Base-by-base conservation (phyloP, 2,888 invertebrate genomes). In the Prionchulus punctatus region DNA sequence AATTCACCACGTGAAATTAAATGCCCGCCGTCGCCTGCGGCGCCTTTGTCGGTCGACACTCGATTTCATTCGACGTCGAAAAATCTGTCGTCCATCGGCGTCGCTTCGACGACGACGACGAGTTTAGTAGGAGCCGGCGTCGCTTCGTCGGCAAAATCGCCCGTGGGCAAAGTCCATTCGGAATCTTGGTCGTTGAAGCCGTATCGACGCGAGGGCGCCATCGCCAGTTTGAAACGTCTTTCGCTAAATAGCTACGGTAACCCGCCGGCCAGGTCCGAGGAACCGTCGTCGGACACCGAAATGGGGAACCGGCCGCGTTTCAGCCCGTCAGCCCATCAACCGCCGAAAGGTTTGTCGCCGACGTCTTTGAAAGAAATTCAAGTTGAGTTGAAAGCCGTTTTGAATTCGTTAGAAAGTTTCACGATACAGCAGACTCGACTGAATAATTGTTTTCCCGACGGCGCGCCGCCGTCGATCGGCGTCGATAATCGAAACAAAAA, bases 321-420 rank as follows among this genome's bases (percentile, higher is more conserved):
- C 47, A 23, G 23, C 7, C 23, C 7, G 47, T 7, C 23, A 18
- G 7, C 47, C 23, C 47, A 23, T 21, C 23, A 23, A 21, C 47
- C 23, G 47, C 47, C 47, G n/a, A 45, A 36, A 36, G 36, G 36
- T 53, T 28, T 23, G 2, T 53, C 53, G 43, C 53, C 53, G 3
- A 53, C 53, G 2, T 31, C 53, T 4, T 26, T 53, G 27, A 53
- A 53, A 36, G 53, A 53, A 27, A 53, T 53, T 23, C 53, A 53
- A 43, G 36, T 28, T 4, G 55, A 55, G 53, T 27, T 55, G 30
- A 55, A 55, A 52, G 55, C 55, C 3, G 55, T 55, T 2, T 27
- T 55, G 51, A 55, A 12, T n/a, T 28, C 28, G 2, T 27, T 55
- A 23, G 55, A 55, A 26, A 53, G 28, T 3, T 55, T 55, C 23